Conservation (phyloP, 2,888 invertebrate genomes). For the Drosophila percnosoma region DNA sequence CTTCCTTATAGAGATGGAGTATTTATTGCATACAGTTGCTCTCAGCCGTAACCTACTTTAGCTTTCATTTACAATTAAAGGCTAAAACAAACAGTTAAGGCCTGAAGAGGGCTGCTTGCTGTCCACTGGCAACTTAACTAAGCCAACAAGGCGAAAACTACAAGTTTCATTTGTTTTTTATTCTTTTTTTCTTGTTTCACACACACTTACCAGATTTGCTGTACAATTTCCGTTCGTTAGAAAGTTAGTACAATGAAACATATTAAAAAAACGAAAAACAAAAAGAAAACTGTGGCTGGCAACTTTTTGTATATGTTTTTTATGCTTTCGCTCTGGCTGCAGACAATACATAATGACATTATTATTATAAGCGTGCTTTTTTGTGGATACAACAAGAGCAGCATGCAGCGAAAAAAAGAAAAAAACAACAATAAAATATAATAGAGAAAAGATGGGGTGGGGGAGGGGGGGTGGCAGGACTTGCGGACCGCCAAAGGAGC, state of each 20-base stretch:
- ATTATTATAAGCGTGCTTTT: conserved; percentile 80
- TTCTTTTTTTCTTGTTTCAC: no score
- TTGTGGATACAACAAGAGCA: conserved; percentile 76
- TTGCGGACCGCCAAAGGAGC: conserved; percentile 35
- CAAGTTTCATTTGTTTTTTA: background rate
- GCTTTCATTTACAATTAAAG: background rate
- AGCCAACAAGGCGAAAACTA: conserved; percentile 1
- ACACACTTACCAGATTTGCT: conserved; percentile 19
- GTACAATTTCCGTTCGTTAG: conserved; percentile 62
- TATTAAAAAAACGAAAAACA: conserved; percentile 10
- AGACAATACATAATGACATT: conserved; percentile 67
- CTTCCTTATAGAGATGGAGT: background rate
- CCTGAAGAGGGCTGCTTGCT: background rate
- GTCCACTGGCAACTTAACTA: background rate
- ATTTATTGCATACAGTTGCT: background rate
- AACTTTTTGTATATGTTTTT: conserved; percentile 28
- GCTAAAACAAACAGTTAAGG: background rate
- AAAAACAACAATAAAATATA: conserved; percentile 6
- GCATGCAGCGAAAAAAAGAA: conserved; percentile 16
- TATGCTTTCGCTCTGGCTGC: conserved; percentile 15
- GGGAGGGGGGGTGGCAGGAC: background rate
- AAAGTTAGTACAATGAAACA: conserved; percentile 67
- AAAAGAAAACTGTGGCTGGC: conserved; percentile 49
- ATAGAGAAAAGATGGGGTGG: background rate
- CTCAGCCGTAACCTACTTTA: background rate